These are phyloP conservation scores for Resseliella maxima DNA, from an alignment of 2,888 invertebrate genomes.

Conservation along the genomic window DNA sequence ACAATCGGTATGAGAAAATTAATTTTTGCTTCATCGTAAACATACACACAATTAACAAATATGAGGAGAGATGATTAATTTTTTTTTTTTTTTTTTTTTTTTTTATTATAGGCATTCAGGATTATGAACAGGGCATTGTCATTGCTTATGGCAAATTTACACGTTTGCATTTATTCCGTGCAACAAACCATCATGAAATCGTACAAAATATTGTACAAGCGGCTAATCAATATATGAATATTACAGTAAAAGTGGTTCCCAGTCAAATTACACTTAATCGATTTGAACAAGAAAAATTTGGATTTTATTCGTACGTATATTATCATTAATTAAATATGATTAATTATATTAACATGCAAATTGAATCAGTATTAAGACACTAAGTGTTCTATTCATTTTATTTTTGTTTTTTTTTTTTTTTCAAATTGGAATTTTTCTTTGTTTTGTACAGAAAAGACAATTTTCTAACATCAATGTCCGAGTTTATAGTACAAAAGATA, in stretches of 20 bases:
- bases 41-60: too few species aligned
- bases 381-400: background rate
- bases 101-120: slow-evolving; percentile 74
- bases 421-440: slow-evolving; percentile 44
- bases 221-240: slow-evolving; percentile 82
- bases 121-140: slow-evolving; percentile 92
- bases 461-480: slow-evolving; percentile 94
- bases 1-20: slow-evolving; percentile 69
- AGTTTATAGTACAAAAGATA: slow-evolving; percentile 95
- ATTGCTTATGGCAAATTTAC: slow-evolving; percentile 92
- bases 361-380: too few species aligned
- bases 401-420: background rate
- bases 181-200: slow-evolving; percentile 86
- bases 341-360: background rate
- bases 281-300: slow-evolving; percentile 88
- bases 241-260: slow-evolving; percentile 84
- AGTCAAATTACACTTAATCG: slow-evolving; percentile 87
- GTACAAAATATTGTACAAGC: slow-evolving; percentile 87
- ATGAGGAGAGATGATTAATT: too few species aligned
- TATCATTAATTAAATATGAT: background rate
- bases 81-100: background rate
- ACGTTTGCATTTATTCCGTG: slow-evolving; percentile 89
- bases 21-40: too few species aligned
- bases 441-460: slow-evolving; percentile 96
- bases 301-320: slow-evolving; percentile 82